Evolutionary conservation across 2,888 invertebrate species (phyloP).

Genomic region (Drosophila putrida): DNA sequence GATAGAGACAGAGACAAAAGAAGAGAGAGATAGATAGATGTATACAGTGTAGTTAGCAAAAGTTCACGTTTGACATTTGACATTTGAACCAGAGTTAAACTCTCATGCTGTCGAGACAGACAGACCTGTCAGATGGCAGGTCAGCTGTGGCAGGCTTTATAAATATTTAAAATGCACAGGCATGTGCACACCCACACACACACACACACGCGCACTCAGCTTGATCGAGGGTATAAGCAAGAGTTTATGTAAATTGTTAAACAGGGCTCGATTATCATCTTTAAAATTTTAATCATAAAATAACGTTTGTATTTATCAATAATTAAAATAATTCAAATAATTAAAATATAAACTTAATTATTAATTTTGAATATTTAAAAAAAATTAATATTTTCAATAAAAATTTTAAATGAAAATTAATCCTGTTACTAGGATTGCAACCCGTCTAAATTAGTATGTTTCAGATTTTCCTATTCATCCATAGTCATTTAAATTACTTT

Average conservation of each 20-base stretch:
- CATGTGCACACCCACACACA: constrained; percentile 2
- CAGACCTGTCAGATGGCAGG: constrained; percentile 19
- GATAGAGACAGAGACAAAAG: not conserved
- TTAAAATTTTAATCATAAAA: too few relatives aligned
- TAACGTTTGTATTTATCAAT: too few relatives aligned
- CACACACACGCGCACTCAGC: constrained; percentile 1
- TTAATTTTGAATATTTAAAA: too few relatives aligned
- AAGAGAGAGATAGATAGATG: not conserved
- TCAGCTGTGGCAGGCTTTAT: constrained; percentile 15
- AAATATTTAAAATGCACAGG: constrained; percentile 33
- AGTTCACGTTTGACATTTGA: constrained; percentile 63
- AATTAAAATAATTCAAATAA: too few relatives aligned
- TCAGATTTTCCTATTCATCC: too few relatives aligned
- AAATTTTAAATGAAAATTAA: too few relatives aligned
- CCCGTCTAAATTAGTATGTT: too few relatives aligned
- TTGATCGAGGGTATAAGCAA: constrained; percentile 6
- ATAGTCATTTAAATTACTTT: too few relatives aligned
- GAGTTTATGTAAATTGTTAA: constrained; percentile 11
- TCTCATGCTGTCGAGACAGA: constrained; percentile 8
- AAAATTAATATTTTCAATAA: too few relatives aligned
- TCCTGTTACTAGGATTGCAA: too few relatives aligned
- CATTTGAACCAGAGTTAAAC: constrained; percentile 39
- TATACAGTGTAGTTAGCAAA: constrained; percentile 22
- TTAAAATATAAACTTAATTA: too few relatives aligned
- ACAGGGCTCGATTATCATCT: too few relatives aligned